A percentile compares a stretch with the other conserved stretches of the same genome.
Evolutionary conservation across 2,113 vertebrate species (phyloP).

Genomic region (Pterophyllum scalare): DNA sequence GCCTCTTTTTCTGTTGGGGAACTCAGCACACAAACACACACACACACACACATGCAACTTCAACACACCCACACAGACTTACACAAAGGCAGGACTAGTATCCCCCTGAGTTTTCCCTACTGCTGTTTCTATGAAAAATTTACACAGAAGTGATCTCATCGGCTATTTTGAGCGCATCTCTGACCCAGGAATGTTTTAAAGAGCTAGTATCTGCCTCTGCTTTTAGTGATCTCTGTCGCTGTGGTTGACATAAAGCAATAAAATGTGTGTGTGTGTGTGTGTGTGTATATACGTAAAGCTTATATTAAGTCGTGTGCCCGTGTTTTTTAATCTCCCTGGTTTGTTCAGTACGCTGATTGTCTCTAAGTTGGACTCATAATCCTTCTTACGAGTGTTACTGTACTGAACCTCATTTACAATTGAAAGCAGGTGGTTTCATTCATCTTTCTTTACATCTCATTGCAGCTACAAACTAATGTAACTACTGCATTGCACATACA

Average conservation of each 20-base stretch:
- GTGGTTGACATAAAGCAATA: conserved; percentile 18
- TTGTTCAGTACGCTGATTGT: conserved; percentile 32
- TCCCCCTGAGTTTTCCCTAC: conserved; percentile 77
- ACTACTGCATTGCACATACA: conserved; percentile 20
- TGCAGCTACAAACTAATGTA: conserved; percentile 7
- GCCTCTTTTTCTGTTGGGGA: conserved; percentile 50
- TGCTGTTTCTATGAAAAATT: conserved; percentile 83
- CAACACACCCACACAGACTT: conserved; percentile 41
- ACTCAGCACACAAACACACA: conserved; percentile 23
- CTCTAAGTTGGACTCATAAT: conserved; percentile 27
- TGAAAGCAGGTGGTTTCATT: conserved; percentile 42
- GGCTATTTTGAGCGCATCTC: conserved; percentile 80
- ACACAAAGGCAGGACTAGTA: conserved; percentile 64
- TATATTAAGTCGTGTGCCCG: background rate
- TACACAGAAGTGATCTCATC: conserved; percentile 83
- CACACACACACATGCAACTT: conserved; percentile 16
- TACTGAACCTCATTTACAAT: conserved; percentile 36
- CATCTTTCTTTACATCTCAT: conserved; percentile 21
- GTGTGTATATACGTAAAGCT: background rate
- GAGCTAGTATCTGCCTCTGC: conserved; percentile 64
- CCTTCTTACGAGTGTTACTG: conserved; percentile 4
- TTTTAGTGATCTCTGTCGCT: conserved; percentile 22
- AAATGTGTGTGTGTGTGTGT: background rate
- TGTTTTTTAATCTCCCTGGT: conserved; percentile 27
- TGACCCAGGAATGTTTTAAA: conserved; percentile 81